Percentiles rank a stretch among this genome's conserved stretches.
Conservation (phyloP, 1,140 invertebrate species). For the Psix sp. region DNA sequence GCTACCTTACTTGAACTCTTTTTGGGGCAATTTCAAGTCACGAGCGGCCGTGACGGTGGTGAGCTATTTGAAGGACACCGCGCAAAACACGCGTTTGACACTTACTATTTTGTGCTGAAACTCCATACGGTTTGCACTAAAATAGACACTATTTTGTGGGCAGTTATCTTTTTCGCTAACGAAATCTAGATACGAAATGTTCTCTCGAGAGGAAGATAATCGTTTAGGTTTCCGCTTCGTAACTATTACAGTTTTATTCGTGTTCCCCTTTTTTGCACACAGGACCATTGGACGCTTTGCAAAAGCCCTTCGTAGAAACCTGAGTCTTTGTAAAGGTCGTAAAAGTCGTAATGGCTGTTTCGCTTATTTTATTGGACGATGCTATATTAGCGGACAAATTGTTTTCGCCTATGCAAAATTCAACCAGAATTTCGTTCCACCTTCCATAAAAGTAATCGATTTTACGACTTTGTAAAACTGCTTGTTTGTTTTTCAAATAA, state of each 20-base stretch:
- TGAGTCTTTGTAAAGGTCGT: constrained; percentile 47
- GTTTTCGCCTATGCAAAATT: constrained; percentile 46
- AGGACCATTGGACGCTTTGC: constrained; percentile 31
- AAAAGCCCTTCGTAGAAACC: constrained; percentile 34
- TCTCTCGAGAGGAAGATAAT: constrained; percentile 49
- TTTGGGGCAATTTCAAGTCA: constrained; percentile 47
- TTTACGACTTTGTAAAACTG: too few species aligned
- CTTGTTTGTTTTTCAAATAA: too few species aligned
- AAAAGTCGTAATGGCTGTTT: constrained; percentile 53
- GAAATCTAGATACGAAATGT: constrained; percentile 44
- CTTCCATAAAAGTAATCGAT: too few species aligned
- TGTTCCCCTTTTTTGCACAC: constrained; percentile 41
- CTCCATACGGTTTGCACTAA: constrained; percentile 5
- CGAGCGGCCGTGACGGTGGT: constrained; percentile 19
- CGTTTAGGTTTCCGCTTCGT: constrained; percentile 53
- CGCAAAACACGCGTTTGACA: constrained; percentile 29
- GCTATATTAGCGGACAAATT: constrained; percentile 50
- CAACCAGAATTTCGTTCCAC: constrained; percentile 24
- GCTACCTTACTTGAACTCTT: constrained; percentile 49
- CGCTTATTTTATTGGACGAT: constrained; percentile 47
- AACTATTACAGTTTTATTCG: constrained; percentile 56
- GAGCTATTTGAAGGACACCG: constrained; percentile 30
- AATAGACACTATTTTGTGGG: constrained; percentile 42
- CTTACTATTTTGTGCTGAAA: constrained; percentile 20
- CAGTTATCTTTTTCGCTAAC: constrained; percentile 42